Conservation (phyloP, 1,140 invertebrate genomes). For the Orchestia grillus region DNA sequence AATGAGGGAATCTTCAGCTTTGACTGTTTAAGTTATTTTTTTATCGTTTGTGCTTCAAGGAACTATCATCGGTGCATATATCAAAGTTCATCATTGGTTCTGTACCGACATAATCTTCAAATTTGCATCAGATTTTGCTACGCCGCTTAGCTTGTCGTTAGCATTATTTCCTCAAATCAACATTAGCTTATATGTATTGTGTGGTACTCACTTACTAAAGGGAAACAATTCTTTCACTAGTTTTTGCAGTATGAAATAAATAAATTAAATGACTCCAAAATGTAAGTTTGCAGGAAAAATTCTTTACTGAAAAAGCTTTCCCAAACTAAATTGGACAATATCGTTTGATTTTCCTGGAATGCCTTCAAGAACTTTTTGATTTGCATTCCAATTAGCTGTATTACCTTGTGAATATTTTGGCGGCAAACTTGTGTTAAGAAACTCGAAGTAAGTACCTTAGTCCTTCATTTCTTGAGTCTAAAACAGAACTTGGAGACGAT, state of each 20-base stretch:
- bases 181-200: background rate
- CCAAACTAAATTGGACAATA: background rate
- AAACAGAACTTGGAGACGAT: background rate
- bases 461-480: background rate
- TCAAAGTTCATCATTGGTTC: background rate
- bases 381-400: background rate
- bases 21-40: no score
- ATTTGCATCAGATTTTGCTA: background rate
- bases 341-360: background rate
- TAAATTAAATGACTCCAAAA: background rate
- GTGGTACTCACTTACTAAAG: no score
- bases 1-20: no score
- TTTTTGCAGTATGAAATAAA: background rate
- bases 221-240: no score
- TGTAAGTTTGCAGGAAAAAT: background rate
- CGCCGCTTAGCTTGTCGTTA: background rate
- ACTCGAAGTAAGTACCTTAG: background rate
- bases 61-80: no score
- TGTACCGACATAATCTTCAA: background rate
- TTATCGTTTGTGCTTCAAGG: no score
- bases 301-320: background rate
- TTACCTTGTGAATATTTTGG: background rate
- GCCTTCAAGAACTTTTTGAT: background rate
- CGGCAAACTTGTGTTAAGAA: background rate
- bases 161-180: background rate